A percentile compares a stretch with the other conserved stretches of the same genome.
Conservation (phyloP, 2,113 vertebrate genomes). For the Salvelinus sp. region DNA sequence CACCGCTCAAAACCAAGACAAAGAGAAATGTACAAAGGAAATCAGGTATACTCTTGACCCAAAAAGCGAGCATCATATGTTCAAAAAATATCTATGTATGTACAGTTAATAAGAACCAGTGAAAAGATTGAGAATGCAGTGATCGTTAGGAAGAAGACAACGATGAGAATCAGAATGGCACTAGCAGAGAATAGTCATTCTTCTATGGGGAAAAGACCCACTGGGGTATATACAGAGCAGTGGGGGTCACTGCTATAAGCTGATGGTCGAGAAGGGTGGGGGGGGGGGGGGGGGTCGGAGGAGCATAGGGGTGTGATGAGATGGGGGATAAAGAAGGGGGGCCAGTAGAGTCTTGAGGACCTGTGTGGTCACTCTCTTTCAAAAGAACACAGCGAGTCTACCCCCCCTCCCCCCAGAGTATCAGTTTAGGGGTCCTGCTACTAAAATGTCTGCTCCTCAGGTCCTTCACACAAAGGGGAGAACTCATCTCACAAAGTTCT, state of each 20-base stretch:
- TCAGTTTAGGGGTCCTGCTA: slow-evolving; percentile 41
- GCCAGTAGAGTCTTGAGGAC: slow-evolving; percentile 8
- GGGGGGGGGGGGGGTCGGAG: no score
- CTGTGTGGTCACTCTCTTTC: slow-evolving; percentile 52
- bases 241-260: background rate
- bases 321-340: no score
- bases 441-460: slow-evolving; percentile 30
- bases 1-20: background rate
- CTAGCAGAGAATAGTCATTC: slow-evolving; percentile 3
- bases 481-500: background rate
- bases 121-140: background rate
- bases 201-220: background rate
- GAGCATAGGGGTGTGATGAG: no score
- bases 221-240: no score
- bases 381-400: slow-evolving; percentile 19
- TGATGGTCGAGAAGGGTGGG: background rate
- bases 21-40: slow-evolving; percentile 33
- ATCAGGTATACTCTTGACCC: slow-evolving; percentile 28
- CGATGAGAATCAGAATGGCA: slow-evolving; percentile 6
- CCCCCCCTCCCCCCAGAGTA: slow-evolving; percentile 11
- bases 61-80: background rate
- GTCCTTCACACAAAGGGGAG: background rate
- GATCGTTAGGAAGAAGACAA: background rate
- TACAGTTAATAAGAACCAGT: slow-evolving; percentile 25
- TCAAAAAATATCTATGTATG: slow-evolving; percentile 15